Evolutionary conservation across 2,113 vertebrate genomes (phyloP).

Genomic region (Struthidea cinerea): DNA sequence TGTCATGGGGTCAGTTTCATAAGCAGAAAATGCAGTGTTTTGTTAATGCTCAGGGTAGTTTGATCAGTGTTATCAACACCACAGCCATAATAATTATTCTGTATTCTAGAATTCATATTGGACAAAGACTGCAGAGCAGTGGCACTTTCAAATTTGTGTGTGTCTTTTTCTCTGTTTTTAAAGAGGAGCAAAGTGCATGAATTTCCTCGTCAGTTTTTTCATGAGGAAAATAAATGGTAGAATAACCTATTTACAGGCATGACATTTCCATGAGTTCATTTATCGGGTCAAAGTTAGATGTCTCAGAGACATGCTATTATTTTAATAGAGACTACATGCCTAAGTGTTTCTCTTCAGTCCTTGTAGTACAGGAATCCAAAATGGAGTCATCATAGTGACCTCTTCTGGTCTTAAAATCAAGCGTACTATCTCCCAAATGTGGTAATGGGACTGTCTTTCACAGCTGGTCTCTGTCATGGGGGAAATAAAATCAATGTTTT

Average conservation of each 20-base stretch:
- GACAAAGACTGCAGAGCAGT: neutral
- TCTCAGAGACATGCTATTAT: neutral
- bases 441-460: neutral
- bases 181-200: neutral
- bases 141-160: neutral
- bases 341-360: neutral
- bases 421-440: neutral
- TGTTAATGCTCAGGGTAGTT: neutral
- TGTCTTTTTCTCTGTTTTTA: neutral
- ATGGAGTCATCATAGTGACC: neutral
- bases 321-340: neutral
- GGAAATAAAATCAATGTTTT: fast-evolving
- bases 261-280: neutral
- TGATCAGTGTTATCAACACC: neutral
- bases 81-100: neutral
- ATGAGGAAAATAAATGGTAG: neutral
- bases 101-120: neutral
- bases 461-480: neutral
- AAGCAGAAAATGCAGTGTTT: neutral
- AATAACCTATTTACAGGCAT: neutral
- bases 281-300: neutral
- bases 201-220: neutral
- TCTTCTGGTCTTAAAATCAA: neutral
- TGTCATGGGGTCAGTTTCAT: neutral
- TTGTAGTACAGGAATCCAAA: neutral